Conservation (phyloP, 2,888 invertebrate genomes). For the Noctua comes region DNA sequence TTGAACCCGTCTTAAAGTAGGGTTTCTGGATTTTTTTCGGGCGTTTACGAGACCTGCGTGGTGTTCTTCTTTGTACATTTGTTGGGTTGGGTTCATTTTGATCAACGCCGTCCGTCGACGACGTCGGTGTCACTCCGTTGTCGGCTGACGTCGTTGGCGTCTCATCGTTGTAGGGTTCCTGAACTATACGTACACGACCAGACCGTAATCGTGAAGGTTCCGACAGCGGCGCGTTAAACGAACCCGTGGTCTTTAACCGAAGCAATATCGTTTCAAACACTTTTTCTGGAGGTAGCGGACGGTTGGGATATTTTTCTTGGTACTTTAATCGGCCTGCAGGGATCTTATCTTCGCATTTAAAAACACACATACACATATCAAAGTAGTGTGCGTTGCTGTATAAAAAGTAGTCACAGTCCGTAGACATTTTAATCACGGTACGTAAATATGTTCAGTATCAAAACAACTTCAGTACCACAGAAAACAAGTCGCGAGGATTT, state of each 20-base stretch:
- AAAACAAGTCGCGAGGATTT: background rate
- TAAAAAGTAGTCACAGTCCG: background rate
- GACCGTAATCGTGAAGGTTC: constrained; percentile 24
- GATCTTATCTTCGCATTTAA: background rate
- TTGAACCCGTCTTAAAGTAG: background rate
- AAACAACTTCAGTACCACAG: background rate
- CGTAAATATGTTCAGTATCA: background rate
- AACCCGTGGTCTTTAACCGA: constrained; percentile 18
- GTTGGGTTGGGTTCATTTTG: background rate
- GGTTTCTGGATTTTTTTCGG: constrained; percentile 1
- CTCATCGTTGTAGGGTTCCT: background rate
- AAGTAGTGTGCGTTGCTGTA: constrained; percentile 8
- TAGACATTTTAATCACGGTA: constrained; percentile 17
- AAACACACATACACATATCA: constrained; percentile 29
- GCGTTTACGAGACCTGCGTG: background rate
- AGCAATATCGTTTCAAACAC: constrained; percentile 13
- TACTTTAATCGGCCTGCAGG: constrained; percentile 26
- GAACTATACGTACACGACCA: constrained; percentile 1
- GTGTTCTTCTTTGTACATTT: background rate
- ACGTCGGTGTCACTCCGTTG: background rate
- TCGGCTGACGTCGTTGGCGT: too few relatives aligned
- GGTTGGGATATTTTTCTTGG: constrained; percentile 18
- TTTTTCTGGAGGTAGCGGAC: constrained; percentile 27
- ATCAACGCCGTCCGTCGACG: background rate
- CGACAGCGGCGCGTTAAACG: constrained; percentile 6